Evolutionary conservation across 1,140 invertebrate genomes (phyloP).

Genomic region (Ericerus pela): DNA sequence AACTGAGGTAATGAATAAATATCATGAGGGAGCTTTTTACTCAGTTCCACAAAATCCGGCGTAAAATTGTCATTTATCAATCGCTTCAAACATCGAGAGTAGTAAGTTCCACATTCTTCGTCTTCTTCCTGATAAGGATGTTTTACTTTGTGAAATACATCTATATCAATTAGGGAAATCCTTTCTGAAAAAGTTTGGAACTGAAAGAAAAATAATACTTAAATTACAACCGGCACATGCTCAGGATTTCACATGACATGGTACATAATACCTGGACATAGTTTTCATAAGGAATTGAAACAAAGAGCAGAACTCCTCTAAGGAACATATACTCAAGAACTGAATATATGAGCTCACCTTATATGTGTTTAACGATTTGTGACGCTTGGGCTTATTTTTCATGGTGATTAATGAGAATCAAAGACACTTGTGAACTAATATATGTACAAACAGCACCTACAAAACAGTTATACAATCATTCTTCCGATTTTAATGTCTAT

Average conservation of each 20-base stretch:
- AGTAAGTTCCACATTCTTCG: conserved; percentile 55
- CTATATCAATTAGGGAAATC: conserved; percentile 64
- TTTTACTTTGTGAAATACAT: conserved; percentile 57
- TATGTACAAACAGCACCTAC: too few species aligned
- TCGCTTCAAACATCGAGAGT: conserved; percentile 65
- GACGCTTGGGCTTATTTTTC: conserved; percentile 59
- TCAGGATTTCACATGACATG: conserved; percentile 10
- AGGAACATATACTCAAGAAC: too few species aligned
- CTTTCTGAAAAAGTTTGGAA: conserved; percentile 74
- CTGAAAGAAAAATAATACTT: conserved; percentile 39
- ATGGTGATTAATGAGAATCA: too few species aligned
- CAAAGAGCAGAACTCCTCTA: conserved; percentile 9
- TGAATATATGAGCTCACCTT: conserved; percentile 40
- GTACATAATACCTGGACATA: conserved; percentile 14
- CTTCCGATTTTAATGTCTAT: too few species aligned
- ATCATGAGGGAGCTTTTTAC: conserved; percentile 45
- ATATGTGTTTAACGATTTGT: conserved; percentile 66
- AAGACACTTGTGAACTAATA: too few species aligned
- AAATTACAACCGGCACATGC: conserved; percentile 18
- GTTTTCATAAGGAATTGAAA: conserved; percentile 15
- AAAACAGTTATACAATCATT: too few species aligned
- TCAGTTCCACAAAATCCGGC: conserved; percentile 59
- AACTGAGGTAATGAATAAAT: conserved; percentile 65
- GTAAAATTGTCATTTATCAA: conserved; percentile 75
- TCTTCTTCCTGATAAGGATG: conserved; percentile 50